These are phyloP conservation scores for Grapholita molesta DNA, from an alignment of 1,140 invertebrate genomes.

Conservation along the genomic window DNA sequence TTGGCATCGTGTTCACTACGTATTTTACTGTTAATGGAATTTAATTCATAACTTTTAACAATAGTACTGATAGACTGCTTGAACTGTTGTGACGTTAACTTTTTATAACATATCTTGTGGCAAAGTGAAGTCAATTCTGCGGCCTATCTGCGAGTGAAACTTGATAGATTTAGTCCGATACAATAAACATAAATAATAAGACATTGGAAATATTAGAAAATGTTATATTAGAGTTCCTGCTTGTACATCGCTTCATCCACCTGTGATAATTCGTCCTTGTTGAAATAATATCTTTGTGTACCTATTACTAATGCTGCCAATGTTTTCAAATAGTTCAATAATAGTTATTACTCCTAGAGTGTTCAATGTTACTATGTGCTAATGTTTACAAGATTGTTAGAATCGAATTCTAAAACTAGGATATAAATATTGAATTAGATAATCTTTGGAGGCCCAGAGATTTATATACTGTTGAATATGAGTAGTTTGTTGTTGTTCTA, in stretches of 20 bases:
- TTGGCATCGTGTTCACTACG: constrained; percentile 44
- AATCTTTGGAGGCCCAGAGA: constrained; percentile 23
- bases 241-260: constrained; percentile 66
- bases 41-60: constrained; percentile 45
- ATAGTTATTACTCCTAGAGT: constrained; percentile 39
- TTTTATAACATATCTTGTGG: constrained; percentile 57
- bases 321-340: constrained; percentile 35
- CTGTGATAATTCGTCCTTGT: constrained; percentile 69
- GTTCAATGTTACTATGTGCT: constrained; percentile 39
- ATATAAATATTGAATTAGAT: constrained; percentile 21
- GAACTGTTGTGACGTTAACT: constrained; percentile 43
- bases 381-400: constrained; percentile 30
- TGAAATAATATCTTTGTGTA: constrained; percentile 49
- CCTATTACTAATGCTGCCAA: constrained; percentile 49
- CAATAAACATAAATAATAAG: constrained; percentile 30
- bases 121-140: constrained; percentile 64
- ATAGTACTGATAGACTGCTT: constrained; percentile 41
- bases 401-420: constrained; percentile 20
- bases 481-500: constrained; percentile 11
- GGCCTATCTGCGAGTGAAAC: constrained; percentile 45
- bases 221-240: constrained; percentile 69
- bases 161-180: constrained; percentile 34
- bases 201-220: constrained; percentile 29
- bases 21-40: constrained; percentile 43
- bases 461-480: constrained; percentile 38